Base-by-base conservation (phyloP, 2,113 vertebrate genomes). In the Elachura formosa region DNA sequence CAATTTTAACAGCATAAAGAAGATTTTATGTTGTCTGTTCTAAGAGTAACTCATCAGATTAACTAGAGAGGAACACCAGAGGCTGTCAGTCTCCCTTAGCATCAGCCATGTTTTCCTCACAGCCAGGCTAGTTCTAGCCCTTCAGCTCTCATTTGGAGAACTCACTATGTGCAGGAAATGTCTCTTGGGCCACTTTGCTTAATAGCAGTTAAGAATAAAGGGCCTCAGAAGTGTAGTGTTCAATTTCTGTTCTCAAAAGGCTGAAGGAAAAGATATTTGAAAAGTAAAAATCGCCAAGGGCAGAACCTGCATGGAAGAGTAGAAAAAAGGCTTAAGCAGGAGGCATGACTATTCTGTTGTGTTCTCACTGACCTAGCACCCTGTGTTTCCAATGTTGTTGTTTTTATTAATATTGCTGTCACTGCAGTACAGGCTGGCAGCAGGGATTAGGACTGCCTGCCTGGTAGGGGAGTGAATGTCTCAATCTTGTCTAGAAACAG, bases 21-120 rank as follows among this genome's bases (percentile, higher is more conserved):
- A 41, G 21, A 29, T 45, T 68, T 59, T 1, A 1, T 63, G 18
- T 48, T 87, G 59, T 74, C 55, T 69, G 34, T n/a, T 71, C 0
- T 33, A 28, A 28, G 61, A 73, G 31, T 66, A 71, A 84, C 33
- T 72, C 23, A 71, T 87, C 41, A 49, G 74, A 56, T n/a, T 85
- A 84, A 89, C 49, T 66, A 58, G 62, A 66, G 87, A 69, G 84
- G 78, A 87, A 12, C 34, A 10, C 62, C 20, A 66, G 52, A 66
- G 54, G 52, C 87, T 97, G 94, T 95, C 95, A 36, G 19, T 76
- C 63, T 18, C 19, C 38, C 40, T 95, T 71, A 93, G 55, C 75
- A 74, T 95, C 91, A 95, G 43, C 5, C 0, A 10, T 49, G 76
- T 59, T 55, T 91, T 93, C 51, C 78, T 89, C 38, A 11, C 45